Evolutionary conservation across 2,113 vertebrate species (phyloP), one percentile per base, ranked within the genome.

Genomic region (Tylochromis polylepis): DNA sequence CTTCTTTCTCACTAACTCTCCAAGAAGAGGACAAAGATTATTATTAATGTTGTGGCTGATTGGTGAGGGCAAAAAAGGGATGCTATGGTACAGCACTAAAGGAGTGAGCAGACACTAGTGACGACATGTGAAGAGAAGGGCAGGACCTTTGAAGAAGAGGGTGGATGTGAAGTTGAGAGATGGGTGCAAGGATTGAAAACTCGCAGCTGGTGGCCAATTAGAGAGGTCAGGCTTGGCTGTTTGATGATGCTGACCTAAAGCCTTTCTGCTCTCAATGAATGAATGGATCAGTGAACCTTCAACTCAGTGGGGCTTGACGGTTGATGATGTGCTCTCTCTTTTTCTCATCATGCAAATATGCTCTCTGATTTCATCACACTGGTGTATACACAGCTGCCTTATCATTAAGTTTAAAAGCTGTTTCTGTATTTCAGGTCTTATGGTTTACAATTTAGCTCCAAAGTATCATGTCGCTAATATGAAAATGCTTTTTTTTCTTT

Each of bases 161-260:
- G 41, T 88, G 60, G 60, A 82, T 1, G 4, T 84, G 43, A 56
- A 46, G 46, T 27, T 22, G 55, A 38, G 34, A 81, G 41, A 89
- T 67, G 78, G 58, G 34, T 67, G 22, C 53, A 79, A 22, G 20
- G 49, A 77, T 79, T 72, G 60, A 9, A 49, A 84, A 41, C 56
- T 84, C 56, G 4, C 80, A 86, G 79, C 79, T 86, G 79, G 83
- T 70, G 84, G 87, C 83, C 85, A 94, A 89, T 92, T 92, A 92
- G 72, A 89, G 51, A 60, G 85, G 87, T 83, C 88, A 88, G 84
- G 53, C 75, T 38, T 56, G 88, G 57, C 22, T 16, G 18, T 58
- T 29, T 80, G 20, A 81, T 88, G 82, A 65, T 5, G 22, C 49
- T 88, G 81, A 87, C 62, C 58, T 57, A 43, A 87, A 81, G 36